Evolutionary conservation across 2,888 invertebrate genomes (phyloP), one percentile per base, ranked within the genome.

Genomic region (Perizoma flavofasciatum): DNA sequence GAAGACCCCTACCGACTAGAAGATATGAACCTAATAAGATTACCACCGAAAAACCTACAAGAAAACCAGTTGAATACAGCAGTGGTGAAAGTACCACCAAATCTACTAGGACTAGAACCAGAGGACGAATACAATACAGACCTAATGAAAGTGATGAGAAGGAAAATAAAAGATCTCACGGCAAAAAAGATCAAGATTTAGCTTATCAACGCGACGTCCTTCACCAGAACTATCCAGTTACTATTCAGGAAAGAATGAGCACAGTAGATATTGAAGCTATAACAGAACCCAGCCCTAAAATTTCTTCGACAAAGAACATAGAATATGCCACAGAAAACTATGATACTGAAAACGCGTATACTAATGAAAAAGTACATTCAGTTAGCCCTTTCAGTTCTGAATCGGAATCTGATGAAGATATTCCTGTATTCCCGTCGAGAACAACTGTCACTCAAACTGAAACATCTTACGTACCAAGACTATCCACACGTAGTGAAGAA

Each of bases 221-320:
- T 5, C 94, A 94, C 69, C 94, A 94, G 73, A 94, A 94, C 67
- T 94, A 94, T 71, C 94, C 94, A 1, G 93, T 94, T 0, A 94
- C 94, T 5, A 67, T 92, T 33, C 88, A 88, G 82, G 92, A 92
- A 74, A 81, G 90, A 64, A 81, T 79, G 62, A 92, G 89, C 65
- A 93, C 93, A 34, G 81, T 83, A 43, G 90, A 92, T 50, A 87
- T 90, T 66, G 92, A 91, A 76, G 88, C 90, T 47, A 86, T 90
- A 11, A 92, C 92, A 8, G 90, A 90, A 74, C 86, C 91, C 5
- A 75, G 78, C 2, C 63, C 72, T 10, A 85, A 75, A 73, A 64
- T 77, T 43, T 70, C 79, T 33, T 77, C 79, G 4, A 79, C 79
- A 0, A 83, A 75, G 65, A 65, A 71, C 22, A 60, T 74, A 47